Conservation (phyloP, 2,113 vertebrate genomes). For the Ictalurus punctatus region DNA sequence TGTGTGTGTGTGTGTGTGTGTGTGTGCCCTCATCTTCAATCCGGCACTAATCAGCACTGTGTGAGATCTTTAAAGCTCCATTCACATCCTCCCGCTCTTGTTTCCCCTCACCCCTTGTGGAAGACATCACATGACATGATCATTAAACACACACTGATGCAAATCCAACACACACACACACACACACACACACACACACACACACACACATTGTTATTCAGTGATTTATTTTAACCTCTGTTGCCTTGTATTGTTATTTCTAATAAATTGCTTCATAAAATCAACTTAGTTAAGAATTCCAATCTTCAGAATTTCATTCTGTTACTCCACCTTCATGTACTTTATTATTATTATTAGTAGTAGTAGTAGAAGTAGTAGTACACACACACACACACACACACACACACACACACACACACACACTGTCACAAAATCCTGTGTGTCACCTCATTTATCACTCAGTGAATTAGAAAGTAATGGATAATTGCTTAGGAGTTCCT, state of each 20-base stretch:
- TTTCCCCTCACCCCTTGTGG: background rate
- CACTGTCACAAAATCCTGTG: background rate
- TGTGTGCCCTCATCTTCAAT: no score
- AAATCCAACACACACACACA: background rate
- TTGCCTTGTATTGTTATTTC: background rate
- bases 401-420: no score
- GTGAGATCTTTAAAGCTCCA: background rate
- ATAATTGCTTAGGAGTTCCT: background rate
- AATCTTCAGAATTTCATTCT: background rate
- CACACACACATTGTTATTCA: background rate
- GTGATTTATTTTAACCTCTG: background rate
- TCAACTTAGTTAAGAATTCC: background rate
- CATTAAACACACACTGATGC: background rate
- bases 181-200: background rate
- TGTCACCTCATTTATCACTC: background rate
- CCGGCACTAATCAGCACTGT: background rate
- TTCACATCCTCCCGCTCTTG: background rate
- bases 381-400: no score
- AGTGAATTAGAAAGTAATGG: background rate
- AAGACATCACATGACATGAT: background rate
- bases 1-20: background rate
- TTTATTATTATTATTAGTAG: no score
- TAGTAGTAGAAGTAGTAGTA: no score
- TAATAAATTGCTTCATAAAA: background rate
- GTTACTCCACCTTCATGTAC: background rate